Percentiles rank a stretch among this genome's conserved stretches.
Evolutionary conservation across 2,888 invertebrate genomes (phyloP).

Genomic region (Agrochola circellaris): DNA sequence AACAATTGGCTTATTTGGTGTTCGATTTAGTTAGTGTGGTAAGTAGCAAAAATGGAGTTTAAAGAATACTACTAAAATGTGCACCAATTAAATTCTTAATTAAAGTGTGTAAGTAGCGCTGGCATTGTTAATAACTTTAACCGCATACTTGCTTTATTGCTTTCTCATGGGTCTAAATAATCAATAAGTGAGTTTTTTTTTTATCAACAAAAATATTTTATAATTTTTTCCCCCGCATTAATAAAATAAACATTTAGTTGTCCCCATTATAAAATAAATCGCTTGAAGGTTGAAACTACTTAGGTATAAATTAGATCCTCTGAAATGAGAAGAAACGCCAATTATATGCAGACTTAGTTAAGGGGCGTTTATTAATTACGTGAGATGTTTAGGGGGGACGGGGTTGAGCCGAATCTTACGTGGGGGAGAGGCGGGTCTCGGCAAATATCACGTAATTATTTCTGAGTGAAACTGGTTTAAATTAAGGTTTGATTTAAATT

Average conservation of each 20-base stretch:
- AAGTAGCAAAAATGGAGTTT: not conserved
- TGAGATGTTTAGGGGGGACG: too few species aligned
- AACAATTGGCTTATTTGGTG: not conserved
- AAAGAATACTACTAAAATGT: constrained; percentile 3
- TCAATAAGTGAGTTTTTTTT: not conserved
- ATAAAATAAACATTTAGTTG: not conserved
- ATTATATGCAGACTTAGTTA: not conserved
- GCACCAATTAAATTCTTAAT: constrained; percentile 1
- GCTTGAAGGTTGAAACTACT: not conserved
- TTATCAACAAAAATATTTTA: not conserved
- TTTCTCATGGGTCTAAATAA: not conserved
- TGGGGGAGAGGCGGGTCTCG: too few species aligned
- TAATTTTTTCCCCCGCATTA: not conserved
- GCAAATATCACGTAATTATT: too few species aligned
- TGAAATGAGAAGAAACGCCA: not conserved
- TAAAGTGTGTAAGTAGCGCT: constrained; percentile 2
- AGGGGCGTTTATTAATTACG: too few species aligned
- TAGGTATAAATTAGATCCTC: not conserved
- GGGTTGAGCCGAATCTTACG: too few species aligned
- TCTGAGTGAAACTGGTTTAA: too few species aligned
- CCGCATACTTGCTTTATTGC: constrained; percentile 7
- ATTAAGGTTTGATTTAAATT: too few species aligned
- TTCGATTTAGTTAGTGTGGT: not conserved
- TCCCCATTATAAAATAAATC: not conserved
- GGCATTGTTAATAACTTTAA: constrained; percentile 10